Percentiles rank a stretch among this genome's conserved stretches.
These are phyloP conservation scores for Illadopsis cleaveri DNA, from an alignment of 2,113 vertebrate genomes.

Conservation along the genomic window DNA sequence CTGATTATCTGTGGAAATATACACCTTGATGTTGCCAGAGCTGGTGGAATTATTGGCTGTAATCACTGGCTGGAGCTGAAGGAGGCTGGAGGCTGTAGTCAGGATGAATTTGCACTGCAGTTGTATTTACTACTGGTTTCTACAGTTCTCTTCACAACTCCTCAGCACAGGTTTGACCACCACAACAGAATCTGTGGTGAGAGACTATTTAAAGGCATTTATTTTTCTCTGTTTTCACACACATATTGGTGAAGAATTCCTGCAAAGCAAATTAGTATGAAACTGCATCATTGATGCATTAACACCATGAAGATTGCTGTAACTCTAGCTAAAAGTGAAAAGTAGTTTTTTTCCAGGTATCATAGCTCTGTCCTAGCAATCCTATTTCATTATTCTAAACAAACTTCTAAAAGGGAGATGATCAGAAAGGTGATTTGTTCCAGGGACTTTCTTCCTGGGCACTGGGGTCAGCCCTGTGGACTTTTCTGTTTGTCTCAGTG, in stretches of 20 bases:
- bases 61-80: not conserved
- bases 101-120: not conserved
- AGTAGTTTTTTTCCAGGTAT: not conserved
- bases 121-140: not conserved
- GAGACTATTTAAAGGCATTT: not conserved
- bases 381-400: not conserved
- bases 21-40: not conserved
- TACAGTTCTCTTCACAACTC: not conserved
- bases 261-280: not conserved
- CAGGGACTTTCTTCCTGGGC: rapidly evolving
- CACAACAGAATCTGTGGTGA: not conserved
- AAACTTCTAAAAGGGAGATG: not conserved
- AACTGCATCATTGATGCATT: not conserved
- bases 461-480: not conserved
- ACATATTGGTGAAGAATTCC: not conserved
- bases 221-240: not conserved
- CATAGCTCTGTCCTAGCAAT: not conserved
- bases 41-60: not conserved
- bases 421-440: not conserved
- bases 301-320: not conserved
- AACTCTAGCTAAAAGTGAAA: not conserved
- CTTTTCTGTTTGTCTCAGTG: not conserved
- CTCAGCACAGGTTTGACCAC: not conserved
- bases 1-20: not conserved
- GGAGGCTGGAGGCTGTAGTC: not conserved